Base-by-base conservation (phyloP, 2,797 vertebrate genomes). In the Dryobates pubescens region DNA sequence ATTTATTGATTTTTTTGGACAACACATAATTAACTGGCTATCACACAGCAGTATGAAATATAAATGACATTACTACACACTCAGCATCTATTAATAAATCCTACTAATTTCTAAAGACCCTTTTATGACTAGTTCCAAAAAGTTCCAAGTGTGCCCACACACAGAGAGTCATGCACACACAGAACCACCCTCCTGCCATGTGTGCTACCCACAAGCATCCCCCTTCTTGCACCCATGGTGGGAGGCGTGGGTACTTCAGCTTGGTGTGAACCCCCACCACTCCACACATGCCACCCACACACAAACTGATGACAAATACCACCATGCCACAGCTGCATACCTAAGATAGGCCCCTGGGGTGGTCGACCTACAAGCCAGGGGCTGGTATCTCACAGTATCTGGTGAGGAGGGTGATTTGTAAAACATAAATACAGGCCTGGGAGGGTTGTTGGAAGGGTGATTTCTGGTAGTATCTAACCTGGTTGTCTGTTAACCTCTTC, bases 131-230 rank as follows among this genome's bases (percentile, higher is more conserved):
- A 36, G 29, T 61, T 10, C 45, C 15, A 41, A 10, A 41, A 30
- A 13, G 10, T 47, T 74, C 24, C 18, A 8, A 63, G 22, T 2
- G 1, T 5, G 9, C 10, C 49, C 22, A 51, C 49, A 5, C 20
- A 38, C 29, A 3, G 0, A 2, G 3, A 8, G 49, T 5, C 1
- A 5, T n/a, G 74, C 36, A n/a, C 32, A 29, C 6, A 4, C 2
- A 13, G 63, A 16, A 23, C 38, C 49, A 36, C 10, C 16, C 36
- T 49, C 6, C 24, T 16, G 2, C 22, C 7, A 0, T 13, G 26
- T 32, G 54, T 53, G 43, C 32, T 64, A 29, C 36, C 49, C 67
- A 5, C 36, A 10, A 56, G 20, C 17, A 18, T 23, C 17, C 22
- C 32, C 13, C 54, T 38, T 49, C 32, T 57, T 45, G 29, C 17